Conservation (phyloP, 2,888 invertebrate genomes). For the Seira musarum region DNA sequence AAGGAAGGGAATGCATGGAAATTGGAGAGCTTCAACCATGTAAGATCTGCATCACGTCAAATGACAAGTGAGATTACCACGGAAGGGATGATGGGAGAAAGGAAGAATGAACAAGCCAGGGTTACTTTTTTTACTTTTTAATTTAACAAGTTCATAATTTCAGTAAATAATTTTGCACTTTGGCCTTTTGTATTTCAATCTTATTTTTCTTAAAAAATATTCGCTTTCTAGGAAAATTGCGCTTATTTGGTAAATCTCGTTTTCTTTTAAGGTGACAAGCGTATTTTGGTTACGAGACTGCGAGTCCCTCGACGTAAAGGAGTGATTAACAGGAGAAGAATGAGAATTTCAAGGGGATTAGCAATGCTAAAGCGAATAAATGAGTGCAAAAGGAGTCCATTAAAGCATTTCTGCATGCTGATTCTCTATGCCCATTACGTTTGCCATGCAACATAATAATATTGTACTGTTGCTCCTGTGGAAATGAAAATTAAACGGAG, state of each 20-base stretch:
- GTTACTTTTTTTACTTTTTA: background rate
- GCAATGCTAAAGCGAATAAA: slow-evolving; percentile 66
- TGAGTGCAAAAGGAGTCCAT: slow-evolving; percentile 66
- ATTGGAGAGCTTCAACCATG: slow-evolving; percentile 23
- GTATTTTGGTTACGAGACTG: too few relatives aligned
- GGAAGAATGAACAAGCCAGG: slow-evolving; percentile 20
- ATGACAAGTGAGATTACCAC: slow-evolving; percentile 39
- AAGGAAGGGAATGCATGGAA: slow-evolving; percentile 22
- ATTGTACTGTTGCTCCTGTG: too few relatives aligned
- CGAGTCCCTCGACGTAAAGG: too few relatives aligned
- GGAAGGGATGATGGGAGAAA: too few relatives aligned
- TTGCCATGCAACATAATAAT: slow-evolving; percentile 56
- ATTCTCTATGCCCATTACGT: slow-evolving; percentile 68
- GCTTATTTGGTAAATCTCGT: too few relatives aligned
- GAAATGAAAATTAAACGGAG: too few relatives aligned
- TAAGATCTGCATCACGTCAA: slow-evolving; percentile 22
- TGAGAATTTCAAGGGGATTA: slow-evolving; percentile 68
- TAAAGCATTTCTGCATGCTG: slow-evolving; percentile 67
- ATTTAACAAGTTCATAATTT: background rate
- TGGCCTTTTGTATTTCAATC: too few relatives aligned
- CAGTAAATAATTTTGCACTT: too few relatives aligned
- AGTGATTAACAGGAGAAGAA: slow-evolving; percentile 67
- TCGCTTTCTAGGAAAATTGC: too few relatives aligned
- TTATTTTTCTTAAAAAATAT: too few relatives aligned
- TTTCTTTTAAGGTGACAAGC: too few relatives aligned